Conservation (phyloP, 1,140 invertebrate species). For the Heliconius nattereri region DNA sequence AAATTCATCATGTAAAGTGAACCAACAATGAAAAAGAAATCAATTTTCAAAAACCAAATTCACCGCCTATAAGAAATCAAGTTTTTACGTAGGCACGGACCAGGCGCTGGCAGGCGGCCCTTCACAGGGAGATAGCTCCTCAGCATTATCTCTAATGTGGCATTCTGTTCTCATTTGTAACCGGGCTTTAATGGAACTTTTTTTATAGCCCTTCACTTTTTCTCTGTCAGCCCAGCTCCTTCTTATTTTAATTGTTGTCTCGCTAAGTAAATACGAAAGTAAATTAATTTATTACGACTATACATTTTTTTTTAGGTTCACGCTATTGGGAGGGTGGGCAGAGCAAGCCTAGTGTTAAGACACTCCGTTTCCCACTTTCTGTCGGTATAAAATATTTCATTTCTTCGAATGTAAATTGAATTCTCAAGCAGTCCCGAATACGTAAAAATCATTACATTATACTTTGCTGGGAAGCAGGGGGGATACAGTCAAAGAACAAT, state of each 20-base stretch:
- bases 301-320: not conserved
- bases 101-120: constrained; percentile 33
- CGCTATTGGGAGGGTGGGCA: too few relatives aligned
- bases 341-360: too few relatives aligned
- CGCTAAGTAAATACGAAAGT: constrained; percentile 38
- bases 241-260: constrained; percentile 57
- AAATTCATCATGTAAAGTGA: not conserved
- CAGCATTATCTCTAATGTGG: too few relatives aligned
- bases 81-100: constrained; percentile 23
- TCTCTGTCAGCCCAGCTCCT: constrained; percentile 56
- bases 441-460: too few relatives aligned
- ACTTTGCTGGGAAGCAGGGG: too few relatives aligned
- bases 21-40: constrained; percentile 3
- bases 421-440: too few relatives aligned
- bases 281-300: not conserved
- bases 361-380: too few relatives aligned
- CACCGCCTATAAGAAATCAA: constrained; percentile 22
- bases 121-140: constrained; percentile 68
- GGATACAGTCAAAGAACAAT: too few relatives aligned
- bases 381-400: too few relatives aligned
- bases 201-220: constrained; percentile 65
- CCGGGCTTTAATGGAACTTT: constrained; percentile 68
- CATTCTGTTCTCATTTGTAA: constrained; percentile 72
- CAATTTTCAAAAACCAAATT: constrained; percentile 21
- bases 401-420: too few relatives aligned